Conservation (phyloP, 2,797 vertebrate genomes). For the Gymnopithys bicolor region DNA sequence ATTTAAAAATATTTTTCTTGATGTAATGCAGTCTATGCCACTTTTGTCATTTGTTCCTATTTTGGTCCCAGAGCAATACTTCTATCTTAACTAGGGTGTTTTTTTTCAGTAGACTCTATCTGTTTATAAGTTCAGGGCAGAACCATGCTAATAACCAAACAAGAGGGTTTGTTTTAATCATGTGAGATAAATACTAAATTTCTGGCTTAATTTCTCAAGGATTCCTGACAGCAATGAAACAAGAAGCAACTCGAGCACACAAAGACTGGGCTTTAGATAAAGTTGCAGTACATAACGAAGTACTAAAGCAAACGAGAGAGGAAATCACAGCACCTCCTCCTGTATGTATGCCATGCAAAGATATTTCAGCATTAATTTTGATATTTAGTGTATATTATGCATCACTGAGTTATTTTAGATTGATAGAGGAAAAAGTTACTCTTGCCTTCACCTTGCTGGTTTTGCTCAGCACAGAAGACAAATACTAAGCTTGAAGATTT, state of each 20-base stretch:
- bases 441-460: neutral
- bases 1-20: neutral
- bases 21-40: neutral
- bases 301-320: constrained; percentile 81
- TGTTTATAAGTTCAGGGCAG: neutral
- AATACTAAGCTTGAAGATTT: neutral
- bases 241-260: constrained; percentile 86
- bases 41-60: neutral
- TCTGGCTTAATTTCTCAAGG: constrained; percentile 69
- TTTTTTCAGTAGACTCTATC: neutral
- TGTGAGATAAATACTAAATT: neutral
- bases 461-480: neutral
- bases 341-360: constrained; percentile 61
- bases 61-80: neutral
- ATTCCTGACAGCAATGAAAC: constrained; percentile 88
- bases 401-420: neutral
- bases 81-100: neutral
- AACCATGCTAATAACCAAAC: neutral
- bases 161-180: neutral
- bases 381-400: neutral
- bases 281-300: constrained; percentile 82
- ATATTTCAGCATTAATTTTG: neutral
- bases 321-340: constrained; percentile 76
- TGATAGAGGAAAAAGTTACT: neutral
- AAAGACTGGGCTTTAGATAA: constrained; percentile 88